Base-by-base conservation (phyloP, 2,888 invertebrate species). In the Plebejus melissa region DNA sequence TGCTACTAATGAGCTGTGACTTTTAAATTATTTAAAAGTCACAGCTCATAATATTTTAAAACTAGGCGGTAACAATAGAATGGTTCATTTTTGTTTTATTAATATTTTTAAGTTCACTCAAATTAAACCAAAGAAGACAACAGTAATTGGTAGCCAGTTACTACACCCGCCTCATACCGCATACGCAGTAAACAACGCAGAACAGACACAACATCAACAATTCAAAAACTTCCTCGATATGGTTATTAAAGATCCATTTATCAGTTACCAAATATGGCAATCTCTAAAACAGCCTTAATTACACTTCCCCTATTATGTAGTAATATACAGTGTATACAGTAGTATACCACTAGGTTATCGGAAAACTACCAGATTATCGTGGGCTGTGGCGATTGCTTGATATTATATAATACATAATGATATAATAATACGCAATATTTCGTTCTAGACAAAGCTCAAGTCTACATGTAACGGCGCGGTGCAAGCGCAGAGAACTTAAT, bases 381-480 rank as follows among this genome's bases (percentile, higher is more conserved):
- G 9, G 60, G 11, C 60, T 7, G 28, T 1, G 9, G 60, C 28
- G 60, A 28, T 28, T 60, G 32, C 16, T 65, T 36, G 28, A 32
- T 36, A 32, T 65, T 65, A 36, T 65, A 36, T 65, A 36, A 65
- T 32, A 32, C 11, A 36, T 13, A 65, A 36, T 65, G 32, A 65
- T 36, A 32, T 65, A 36, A 65, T 65, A 65, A 54, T 36, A 65
- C 65, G 65, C 65, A 65, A 16, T 13, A 65, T 5, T 65, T 65
- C 32, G 13, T 36, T 65, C 32, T 32, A 60, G 11, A 13, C 65
- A 65, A 65, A 65, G 32, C 65, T 65, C 28, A 32, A 65, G 60
- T 9, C 58, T 22, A 60, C 22, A 60, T 22, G 60, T 28, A 9
- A 60, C 65, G 60, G 60, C 58, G 58, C 54, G 32, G 32, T 32